Evolutionary conservation across 2,113 vertebrate genomes (phyloP).

Genomic region (Pipra filicauda): DNA sequence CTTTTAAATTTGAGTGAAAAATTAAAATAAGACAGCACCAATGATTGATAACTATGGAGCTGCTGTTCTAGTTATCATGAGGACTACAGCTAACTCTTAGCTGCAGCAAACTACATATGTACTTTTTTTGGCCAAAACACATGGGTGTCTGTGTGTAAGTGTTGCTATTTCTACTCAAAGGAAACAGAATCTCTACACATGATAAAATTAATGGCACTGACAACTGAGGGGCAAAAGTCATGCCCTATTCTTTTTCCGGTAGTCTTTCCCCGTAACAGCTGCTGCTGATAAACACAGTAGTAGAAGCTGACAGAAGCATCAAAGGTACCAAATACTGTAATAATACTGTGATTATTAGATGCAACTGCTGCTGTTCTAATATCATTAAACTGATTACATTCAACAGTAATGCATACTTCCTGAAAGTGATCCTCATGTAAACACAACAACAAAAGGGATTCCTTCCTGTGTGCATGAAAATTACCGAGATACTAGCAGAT

Average conservation of each 20-base stretch:
- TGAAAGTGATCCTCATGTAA: background rate
- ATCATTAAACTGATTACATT: background rate
- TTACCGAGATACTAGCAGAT: background rate
- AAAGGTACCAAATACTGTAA: background rate
- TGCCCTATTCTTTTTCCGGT: background rate
- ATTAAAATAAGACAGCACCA: background rate
- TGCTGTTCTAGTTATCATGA: background rate
- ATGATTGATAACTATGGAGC: fast-evolving
- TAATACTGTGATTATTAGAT: background rate
- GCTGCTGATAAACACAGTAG: background rate
- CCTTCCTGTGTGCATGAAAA: background rate
- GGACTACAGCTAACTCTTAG: background rate
- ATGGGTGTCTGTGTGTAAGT: background rate
- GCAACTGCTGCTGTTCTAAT: background rate
- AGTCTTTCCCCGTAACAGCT: background rate
- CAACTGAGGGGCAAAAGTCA: background rate
- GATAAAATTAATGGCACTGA: background rate
- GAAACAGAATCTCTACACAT: background rate
- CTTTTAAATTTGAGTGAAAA: background rate
- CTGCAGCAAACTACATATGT: background rate
- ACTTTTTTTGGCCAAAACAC: background rate
- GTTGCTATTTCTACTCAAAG: background rate
- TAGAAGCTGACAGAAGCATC: background rate
- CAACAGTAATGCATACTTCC: background rate
- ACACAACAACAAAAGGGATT: background rate